Evolutionary conservation across 92 coral and sea anemone genomes (phyloP).

Genomic region (Anthopleura xanthogrammica): DNA sequence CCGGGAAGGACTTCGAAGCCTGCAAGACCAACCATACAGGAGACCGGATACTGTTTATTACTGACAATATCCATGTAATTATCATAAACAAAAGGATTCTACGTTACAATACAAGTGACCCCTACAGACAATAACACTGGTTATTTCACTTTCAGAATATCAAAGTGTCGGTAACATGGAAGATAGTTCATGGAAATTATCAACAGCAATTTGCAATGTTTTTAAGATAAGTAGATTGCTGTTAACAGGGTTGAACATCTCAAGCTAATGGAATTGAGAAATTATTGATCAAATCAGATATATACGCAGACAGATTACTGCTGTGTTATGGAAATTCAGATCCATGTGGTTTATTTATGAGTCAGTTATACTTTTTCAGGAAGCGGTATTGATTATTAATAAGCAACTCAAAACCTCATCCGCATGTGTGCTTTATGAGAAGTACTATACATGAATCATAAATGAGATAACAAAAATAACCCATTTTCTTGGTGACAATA

Average conservation of each 20-base stretch:
- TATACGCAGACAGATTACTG: not conserved
- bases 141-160: slow-evolving; percentile 20
- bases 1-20: slow-evolving; percentile 56
- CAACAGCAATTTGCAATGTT: not conserved
- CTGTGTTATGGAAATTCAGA: not conserved
- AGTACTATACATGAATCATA: not conserved
- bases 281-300: not conserved
- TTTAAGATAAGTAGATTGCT: not conserved
- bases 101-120: not conserved
- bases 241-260: not conserved
- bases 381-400: not conserved
- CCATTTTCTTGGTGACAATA: not conserved
- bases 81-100: not conserved
- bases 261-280: not conserved
- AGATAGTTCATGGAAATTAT: not conserved
- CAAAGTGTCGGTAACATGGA: not conserved
- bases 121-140: not conserved
- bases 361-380: not conserved
- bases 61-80: not conserved
- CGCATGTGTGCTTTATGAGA: not conserved
- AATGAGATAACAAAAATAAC: not conserved
- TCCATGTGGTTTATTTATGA: slow-evolving; percentile 1
- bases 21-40: slow-evolving; percentile 4
- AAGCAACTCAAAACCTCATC: slow-evolving; percentile 1
- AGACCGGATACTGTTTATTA: not conserved